Evolutionary conservation across 1,140 invertebrate species (phyloP).

Genomic region (honey bee (Apis mellifera)): Amel_HAv3.1 CM009931.2:23475001-23475500

Average conservation of each 20-base stretch:
- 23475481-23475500: constrained; percentile 15
- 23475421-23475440: background rate
- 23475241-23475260: too few species aligned
- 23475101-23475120: background rate
- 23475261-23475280: too few species aligned
- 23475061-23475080: background rate
- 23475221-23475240: too few species aligned
- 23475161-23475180: background rate
- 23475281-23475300: too few species aligned
- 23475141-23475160: too few species aligned
- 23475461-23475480: background rate
- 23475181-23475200: background rate
- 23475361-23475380: background rate
- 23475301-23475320: too few species aligned
- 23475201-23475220: too few species aligned
- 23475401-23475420: background rate
- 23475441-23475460: background rate
- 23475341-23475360: background rate
- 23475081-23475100: background rate
- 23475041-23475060: constrained; percentile 19
- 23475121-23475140: background rate
- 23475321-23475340: too few species aligned
- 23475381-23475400: background rate
- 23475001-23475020: constrained; percentile 62
- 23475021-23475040: constrained; percentile 63